Conservation (phyloP, 1,140 invertebrate genomes). For the Heliothis virescens region DNA sequence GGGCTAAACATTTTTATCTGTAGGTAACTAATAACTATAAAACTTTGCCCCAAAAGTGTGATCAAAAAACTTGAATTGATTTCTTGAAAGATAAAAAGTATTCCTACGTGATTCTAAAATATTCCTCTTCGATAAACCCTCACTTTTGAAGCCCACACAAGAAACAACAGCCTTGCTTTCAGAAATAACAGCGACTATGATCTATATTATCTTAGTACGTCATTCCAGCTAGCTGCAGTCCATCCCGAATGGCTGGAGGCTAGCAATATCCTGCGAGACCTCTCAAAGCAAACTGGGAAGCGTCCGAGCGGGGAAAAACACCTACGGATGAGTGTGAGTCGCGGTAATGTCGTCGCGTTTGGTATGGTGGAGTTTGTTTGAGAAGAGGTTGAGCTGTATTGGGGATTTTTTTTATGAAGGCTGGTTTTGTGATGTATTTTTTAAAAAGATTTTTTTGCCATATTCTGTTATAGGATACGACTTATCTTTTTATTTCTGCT, state of each 20-base stretch:
- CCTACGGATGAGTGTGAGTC: not conserved
- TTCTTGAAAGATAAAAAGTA: too few species aligned
- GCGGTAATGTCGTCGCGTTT: not conserved
- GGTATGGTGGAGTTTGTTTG: slow-evolving; percentile 2
- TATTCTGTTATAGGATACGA: too few species aligned
- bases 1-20: too few species aligned
- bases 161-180: not conserved
- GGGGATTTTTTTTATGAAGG: not conserved
- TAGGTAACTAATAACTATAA: too few species aligned
- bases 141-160: not conserved
- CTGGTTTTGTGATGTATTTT: not conserved
- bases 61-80: too few species aligned
- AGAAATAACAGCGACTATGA: slow-evolving; percentile 31
- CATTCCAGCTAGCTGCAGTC: slow-evolving; percentile 12
- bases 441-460: too few species aligned
- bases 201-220: not conserved
- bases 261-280: slow-evolving; percentile 59
- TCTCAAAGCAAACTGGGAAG: slow-evolving; percentile 51
- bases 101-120: too few species aligned
- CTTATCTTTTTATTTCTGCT: too few species aligned
- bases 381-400: not conserved
- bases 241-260: slow-evolving; percentile 46
- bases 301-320: slow-evolving; percentile 55
- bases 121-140: too few species aligned
- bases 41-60: too few species aligned